A percentile compares a stretch with the other conserved stretches of the same genome.
These are phyloP conservation scores for Barbus barbus DNA, from an alignment of 2,113 vertebrate genomes.

Conservation along the genomic window DNA sequence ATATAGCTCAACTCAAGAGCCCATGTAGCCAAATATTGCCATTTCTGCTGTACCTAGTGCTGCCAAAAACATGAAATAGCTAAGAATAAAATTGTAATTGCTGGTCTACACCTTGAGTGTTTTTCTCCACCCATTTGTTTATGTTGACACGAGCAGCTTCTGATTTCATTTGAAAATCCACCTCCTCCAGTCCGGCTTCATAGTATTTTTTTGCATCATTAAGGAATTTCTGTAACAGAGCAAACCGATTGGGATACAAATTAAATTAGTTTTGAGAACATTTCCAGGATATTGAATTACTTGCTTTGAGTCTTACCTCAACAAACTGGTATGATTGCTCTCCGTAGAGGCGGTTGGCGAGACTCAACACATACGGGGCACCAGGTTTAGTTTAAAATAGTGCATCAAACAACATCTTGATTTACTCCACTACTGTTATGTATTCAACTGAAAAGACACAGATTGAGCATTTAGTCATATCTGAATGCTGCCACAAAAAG, in stretches of 20 bases:
- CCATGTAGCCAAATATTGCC: not conserved
- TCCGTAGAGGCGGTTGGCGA: conserved; percentile 87
- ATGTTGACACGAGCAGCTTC: conserved; percentile 71
- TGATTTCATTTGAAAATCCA: conserved; percentile 64
- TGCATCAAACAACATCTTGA: too few species aligned
- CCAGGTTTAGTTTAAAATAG: conserved; percentile 47
- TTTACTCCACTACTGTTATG: too few species aligned
- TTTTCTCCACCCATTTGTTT: conserved; percentile 76
- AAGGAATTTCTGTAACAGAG: not conserved
- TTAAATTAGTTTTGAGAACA: not conserved
- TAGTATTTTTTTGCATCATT: conserved; percentile 67
- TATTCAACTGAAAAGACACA: too few species aligned
- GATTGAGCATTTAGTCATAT: too few species aligned
- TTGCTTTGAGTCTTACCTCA: conserved; percentile 69
- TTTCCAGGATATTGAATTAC: not conserved
- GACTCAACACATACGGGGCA: conserved; percentile 76
- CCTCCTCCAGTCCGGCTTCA: conserved; percentile 69
- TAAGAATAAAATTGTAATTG: too few species aligned
- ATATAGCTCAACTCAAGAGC: not conserved
- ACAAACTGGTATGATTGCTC: conserved; percentile 84
- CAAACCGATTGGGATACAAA: too few species aligned
- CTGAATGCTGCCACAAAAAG: too few species aligned
- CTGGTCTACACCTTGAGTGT: conserved; percentile 69
- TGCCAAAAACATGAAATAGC: too few species aligned
- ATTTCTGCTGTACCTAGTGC: too few species aligned